Conservation (phyloP, 2,888 invertebrate species). For the Nomada flava region DNA sequence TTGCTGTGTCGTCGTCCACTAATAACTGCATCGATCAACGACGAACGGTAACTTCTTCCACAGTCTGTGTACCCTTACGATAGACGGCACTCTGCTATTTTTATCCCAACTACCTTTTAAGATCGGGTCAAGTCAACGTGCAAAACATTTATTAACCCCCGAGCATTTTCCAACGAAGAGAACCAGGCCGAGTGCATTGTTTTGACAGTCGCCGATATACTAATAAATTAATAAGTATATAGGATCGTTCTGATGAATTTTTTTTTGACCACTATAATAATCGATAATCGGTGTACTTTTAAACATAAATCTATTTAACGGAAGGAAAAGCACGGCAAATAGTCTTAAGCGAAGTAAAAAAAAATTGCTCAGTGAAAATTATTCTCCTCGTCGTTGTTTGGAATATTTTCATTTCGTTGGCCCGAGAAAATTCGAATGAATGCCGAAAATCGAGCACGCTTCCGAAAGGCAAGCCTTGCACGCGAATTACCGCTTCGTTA, state of each 20-base stretch:
- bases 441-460: no score
- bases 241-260: neutral
- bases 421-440: no score
- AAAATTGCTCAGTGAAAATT: no score
- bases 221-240: neutral
- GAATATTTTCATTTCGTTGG: no score
- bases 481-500: no score
- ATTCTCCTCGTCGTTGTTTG: no score
- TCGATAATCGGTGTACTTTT: no score
- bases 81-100: slow-evolving; percentile 68
- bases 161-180: slow-evolving; percentile 33
- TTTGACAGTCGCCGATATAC: slow-evolving; percentile 24
- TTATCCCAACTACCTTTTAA: slow-evolving; percentile 68
- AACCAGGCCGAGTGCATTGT: slow-evolving; percentile 43
- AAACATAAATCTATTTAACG: no score
- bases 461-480: no score
- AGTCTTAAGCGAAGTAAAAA: no score
- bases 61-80: slow-evolving; percentile 62
- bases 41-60: slow-evolving; percentile 61
- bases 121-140: slow-evolving; percentile 70
- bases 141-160: slow-evolving; percentile 71
- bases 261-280: neutral
- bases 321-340: no score
- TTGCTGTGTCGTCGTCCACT: slow-evolving; percentile 54
- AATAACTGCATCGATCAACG: slow-evolving; percentile 65